Base-by-base conservation (phyloP, 2,888 invertebrate genomes). In the Diarsia brunnea region DNA sequence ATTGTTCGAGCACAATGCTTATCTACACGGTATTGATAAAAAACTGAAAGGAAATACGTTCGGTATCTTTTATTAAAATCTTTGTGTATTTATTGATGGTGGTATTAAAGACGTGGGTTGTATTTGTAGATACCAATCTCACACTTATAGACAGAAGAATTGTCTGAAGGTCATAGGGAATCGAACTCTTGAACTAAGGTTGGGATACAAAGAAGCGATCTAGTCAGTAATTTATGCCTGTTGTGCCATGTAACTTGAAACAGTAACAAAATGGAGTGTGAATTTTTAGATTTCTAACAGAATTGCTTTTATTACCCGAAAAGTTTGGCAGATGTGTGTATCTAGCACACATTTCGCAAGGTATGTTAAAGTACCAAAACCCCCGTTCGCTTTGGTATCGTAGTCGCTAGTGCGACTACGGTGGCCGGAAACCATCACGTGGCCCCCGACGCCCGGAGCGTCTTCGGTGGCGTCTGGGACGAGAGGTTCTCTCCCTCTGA, bases 1-100 rank as follows among this genome's bases (percentile, higher is more conserved):
- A 83, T 83, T 83, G 83, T 85, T 66, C 73, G 70, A 82, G 72
- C 27, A 85, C 83, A 83, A 83, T 85, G 86, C 78, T 63, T 77
- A 71, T 63, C 70, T 64, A 55, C 70, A 73, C 12, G 85, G 63
- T 67, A 64, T 85, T 77, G 69, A 69, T 66, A 85, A 82, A 81
- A 81, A 82, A 69, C 24, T 21, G 19, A 60, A 51, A 66, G 66
- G 75, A 66, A 82, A 69, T 77, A 60, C 60, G 60, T 82, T 73
- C 31, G 53, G 61, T 70, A 63, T 83, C 55, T 82, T 63, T 61
- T 67, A 71, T 73, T 71, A 49, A 63, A 69, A 71, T 72, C 60
- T 81, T 66, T 58, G 16, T 43, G 49, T 43, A 72, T 80, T 16
- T 43, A 72, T 80, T 16, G 38, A 61, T 27, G 27, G 27, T 19